Percentiles rank a stretch among this genome's conserved stretches.
These are phyloP conservation scores for Anthrax anthrax DNA, from an alignment of 2,888 invertebrate species.

Conservation along the genomic window DNA sequence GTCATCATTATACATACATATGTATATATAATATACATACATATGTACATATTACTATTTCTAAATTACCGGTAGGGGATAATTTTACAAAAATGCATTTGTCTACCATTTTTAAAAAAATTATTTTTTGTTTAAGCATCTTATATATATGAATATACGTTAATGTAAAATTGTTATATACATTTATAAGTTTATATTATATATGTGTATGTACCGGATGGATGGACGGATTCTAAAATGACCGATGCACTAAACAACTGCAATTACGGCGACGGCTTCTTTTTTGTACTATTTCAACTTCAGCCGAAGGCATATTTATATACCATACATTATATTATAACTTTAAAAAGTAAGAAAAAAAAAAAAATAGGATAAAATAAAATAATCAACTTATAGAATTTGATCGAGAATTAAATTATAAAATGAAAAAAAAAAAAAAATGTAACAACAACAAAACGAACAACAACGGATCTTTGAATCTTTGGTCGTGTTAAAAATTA, in stretches of 20 bases:
- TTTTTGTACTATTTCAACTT: conserved; percentile 3
- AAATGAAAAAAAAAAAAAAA: background rate
- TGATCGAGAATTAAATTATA: no score
- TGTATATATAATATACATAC: no score
- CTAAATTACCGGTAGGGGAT: background rate
- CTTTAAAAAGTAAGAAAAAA: background rate
- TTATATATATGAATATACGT: no score
- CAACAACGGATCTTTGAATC: conserved; percentile 4
- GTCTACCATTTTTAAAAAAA: conserved; percentile 3
- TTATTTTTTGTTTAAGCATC: background rate
- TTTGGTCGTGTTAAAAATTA: conserved; percentile 5
- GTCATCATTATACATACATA: background rate
- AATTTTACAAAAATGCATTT: conserved; percentile 8
- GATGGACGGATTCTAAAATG: conserved; percentile 4
- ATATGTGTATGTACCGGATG: background rate
- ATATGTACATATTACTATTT: background rate
- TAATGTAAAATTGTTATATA: no score
- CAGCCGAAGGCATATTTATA: conserved; percentile 1
- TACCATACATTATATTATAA: no score
- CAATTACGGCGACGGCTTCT: conserved; percentile 5
- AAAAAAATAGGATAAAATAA: background rate
- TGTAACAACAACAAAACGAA: background rate
- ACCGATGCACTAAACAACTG: conserved; percentile 8
- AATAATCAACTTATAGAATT: background rate
- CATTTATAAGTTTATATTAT: background rate